Base-by-base conservation (phyloP, 2,113 vertebrate genomes). In the Proteles cristata region DNA sequence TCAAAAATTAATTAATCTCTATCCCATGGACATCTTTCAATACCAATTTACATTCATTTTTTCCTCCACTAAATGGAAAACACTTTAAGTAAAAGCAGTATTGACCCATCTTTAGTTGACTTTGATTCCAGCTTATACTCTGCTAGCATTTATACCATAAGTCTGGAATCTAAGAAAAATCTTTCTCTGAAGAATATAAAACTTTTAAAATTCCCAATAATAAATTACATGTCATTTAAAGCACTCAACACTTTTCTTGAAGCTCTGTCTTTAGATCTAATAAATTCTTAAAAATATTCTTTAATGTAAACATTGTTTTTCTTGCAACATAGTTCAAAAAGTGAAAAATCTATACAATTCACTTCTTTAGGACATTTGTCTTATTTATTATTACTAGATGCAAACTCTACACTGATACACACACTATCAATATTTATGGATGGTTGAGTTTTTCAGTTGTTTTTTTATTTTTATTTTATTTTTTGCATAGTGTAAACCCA, bases 121-220 rank as follows among this genome's bases (percentile, higher is more conserved):
- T 66, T 90, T 74, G 17, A 50, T 84, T 73, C 31, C 1, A 43
- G 26, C 10, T 88, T 65, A 63, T 15, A 80, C 43, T 7, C 23
- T 93, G 50, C n/a, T 77, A 66, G 7, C 17, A 74, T 94, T 94
- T 92, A 74, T 48, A 69, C 2, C 17, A 83, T 90, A 85, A 93
- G 10, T 55, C 12, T n/a, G 69, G 12, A 43, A 39, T 85, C 63
- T 74, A 93, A 65, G 48, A 76, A 93, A 84, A 69, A 68, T 84
- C 39, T 33, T 76, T 84, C 74, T 79, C 77, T 81, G 31, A 28
- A 93, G n/a, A 66, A 11, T 68, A 94, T 2, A 2, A 53, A 50
- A 91, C 10, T 85, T 88, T 71, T 9, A 53, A 88, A 35, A 68
- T 93, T 87, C 16, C 23, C 83, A 26, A 79, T 80, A 90, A 87